Percentiles rank a stretch among this genome's conserved stretches.
Conservation (phyloP, 1,140 invertebrate genomes). For the Tetramorium simillimum region DNA sequence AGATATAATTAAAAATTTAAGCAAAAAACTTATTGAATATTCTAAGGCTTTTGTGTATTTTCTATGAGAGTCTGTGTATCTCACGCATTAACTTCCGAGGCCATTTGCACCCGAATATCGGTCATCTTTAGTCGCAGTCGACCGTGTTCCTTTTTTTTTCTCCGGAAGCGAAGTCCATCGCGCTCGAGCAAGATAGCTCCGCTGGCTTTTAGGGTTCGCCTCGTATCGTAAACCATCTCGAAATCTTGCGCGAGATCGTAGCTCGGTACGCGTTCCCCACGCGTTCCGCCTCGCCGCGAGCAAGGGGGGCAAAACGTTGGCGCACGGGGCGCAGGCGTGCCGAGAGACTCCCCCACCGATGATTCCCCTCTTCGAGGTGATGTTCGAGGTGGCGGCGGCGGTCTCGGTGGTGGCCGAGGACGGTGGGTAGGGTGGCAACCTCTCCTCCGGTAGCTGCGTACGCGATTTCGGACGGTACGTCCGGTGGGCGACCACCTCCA, state of each 20-base stretch:
- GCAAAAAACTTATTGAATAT: not conserved
- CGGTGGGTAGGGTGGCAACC: conserved; percentile 72
- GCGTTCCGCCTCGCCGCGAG: conserved; percentile 39
- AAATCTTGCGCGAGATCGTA: conserved; percentile 66
- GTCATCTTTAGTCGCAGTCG: not conserved
- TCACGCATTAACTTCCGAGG: not conserved
- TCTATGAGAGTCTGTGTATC: not conserved
- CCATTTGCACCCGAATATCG: not conserved
- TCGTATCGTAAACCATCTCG: conserved; percentile 64
- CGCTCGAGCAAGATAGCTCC: conserved; percentile 10
- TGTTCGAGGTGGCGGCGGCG: conserved; percentile 62
- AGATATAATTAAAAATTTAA: not conserved
- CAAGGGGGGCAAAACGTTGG: conserved; percentile 62
- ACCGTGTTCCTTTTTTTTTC: not conserved
- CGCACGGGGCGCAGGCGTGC: conserved; percentile 76
- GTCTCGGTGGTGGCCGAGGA: conserved; percentile 64
- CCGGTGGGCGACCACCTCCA: conserved; percentile 68
- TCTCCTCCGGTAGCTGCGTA: conserved; percentile 72
- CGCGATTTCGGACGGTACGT: conserved; percentile 66
- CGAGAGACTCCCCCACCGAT: conserved; percentile 74
- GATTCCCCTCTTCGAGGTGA: conserved; percentile 62
- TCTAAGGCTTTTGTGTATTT: not conserved
- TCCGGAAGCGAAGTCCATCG: not conserved
- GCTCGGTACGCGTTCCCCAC: conserved; percentile 59
- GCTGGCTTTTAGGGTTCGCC: conserved; percentile 8